A percentile compares a stretch with the other conserved stretches of the same genome.
Conservation (phyloP, 2,888 invertebrate genomes). For the Drosophila macrospina region DNA sequence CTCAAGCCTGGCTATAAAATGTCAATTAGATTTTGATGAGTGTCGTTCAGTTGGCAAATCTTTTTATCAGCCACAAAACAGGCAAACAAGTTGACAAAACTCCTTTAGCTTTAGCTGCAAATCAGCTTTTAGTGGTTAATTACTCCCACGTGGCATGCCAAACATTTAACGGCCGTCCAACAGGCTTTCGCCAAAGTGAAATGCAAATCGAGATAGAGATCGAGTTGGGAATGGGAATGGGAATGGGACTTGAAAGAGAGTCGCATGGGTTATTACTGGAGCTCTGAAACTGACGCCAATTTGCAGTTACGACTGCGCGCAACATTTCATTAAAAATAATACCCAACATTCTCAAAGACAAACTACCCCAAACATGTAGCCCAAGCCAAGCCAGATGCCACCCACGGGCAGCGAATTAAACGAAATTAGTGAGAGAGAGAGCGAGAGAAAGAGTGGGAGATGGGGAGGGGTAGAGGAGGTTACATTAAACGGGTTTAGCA, state of each 20-base stretch:
- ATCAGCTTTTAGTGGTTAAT: conserved; percentile 56
- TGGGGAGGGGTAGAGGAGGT: background rate
- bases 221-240: too few species aligned
- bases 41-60: conserved; percentile 54
- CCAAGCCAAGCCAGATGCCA: conserved; percentile 36
- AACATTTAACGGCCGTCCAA: conserved; percentile 35
- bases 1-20: conserved; percentile 21
- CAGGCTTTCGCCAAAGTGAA: conserved; percentile 24
- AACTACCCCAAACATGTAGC: conserved; percentile 45
- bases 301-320: conserved; percentile 70
- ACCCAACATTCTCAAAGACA: conserved; percentile 43
- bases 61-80: conserved; percentile 65
- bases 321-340: conserved; percentile 75
- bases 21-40: conserved; percentile 46
- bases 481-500: conserved; percentile 76
- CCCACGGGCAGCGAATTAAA: conserved; percentile 71
- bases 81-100: conserved; percentile 21
- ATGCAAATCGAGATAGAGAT: conserved; percentile 56
- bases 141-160: conserved; percentile 66
- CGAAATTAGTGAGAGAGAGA: conserved; percentile 60
- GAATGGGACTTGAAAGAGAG: background rate
- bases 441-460: background rate
- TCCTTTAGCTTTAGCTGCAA: background rate
- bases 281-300: conserved; percentile 54
- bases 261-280: conserved; percentile 37